Percentiles rank a stretch among this genome's conserved stretches.
phyloP scores from a whole-genome alignment of 64 coral and sea anemone species.

The Montipora capricornis region DNA sequence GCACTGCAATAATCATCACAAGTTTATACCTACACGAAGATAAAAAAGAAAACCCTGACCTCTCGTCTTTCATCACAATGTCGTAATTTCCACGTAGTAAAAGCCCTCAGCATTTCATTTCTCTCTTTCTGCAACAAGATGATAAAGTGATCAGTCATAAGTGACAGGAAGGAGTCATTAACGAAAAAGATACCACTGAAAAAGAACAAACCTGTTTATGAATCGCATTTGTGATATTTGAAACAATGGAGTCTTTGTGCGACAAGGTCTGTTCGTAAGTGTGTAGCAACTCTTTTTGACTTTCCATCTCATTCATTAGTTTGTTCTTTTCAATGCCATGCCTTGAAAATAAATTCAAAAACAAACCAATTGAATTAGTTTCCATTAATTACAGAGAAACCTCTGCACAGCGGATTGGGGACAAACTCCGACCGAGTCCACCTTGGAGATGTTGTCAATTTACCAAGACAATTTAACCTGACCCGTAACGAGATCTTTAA shows the following conservation, averaged over 20 bases:
- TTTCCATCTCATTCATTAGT: constrained; percentile 93
- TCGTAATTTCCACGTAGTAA: constrained; percentile 87
- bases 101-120: constrained; percentile 85
- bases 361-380: not conserved
- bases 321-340: constrained; percentile 91
- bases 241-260: constrained; percentile 91
- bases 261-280: constrained; percentile 91
- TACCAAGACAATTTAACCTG: no score
- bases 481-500: no score
- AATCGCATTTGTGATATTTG: constrained; percentile 91
- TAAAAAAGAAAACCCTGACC: constrained; percentile 28
- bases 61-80: constrained; percentile 91
- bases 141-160: not conserved
- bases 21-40: no score
- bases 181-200: not conserved
- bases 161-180: not conserved
- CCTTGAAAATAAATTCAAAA: constrained; percentile 33
- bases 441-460: no score
- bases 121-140: constrained; percentile 75
- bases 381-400: no score
- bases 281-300: constrained; percentile 88
- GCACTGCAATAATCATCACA: no score
- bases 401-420: no score
- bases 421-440: no score
- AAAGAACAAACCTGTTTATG: constrained; percentile 86